These are phyloP conservation scores for Troilus luridus DNA, from an alignment of 2,888 invertebrate genomes.

Conservation along the genomic window DNA sequence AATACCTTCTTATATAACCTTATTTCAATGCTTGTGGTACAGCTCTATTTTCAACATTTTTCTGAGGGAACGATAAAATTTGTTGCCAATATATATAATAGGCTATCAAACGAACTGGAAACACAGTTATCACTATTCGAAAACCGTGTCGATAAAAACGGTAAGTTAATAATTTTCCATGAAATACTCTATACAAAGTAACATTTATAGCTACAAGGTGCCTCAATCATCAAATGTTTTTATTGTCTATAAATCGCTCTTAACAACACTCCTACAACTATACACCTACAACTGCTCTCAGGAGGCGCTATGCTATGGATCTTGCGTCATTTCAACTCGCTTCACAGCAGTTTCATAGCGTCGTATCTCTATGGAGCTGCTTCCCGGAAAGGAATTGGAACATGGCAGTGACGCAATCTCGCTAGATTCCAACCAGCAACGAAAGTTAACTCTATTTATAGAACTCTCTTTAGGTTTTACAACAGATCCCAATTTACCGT, in stretches of 20 bases:
- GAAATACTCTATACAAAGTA: background rate
- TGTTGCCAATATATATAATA: too few species aligned
- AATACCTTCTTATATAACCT: too few species aligned
- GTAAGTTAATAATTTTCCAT: background rate
- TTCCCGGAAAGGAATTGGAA: constrained; percentile 39
- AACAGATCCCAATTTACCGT: background rate
- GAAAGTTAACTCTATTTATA: constrained; percentile 43
- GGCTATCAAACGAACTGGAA: too few species aligned
- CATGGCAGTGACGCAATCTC: constrained; percentile 19
- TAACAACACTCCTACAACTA: background rate
- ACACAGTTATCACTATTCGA: too few species aligned
- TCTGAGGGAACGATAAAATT: too few species aligned
- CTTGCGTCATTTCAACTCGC: background rate
- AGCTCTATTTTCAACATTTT: too few species aligned
- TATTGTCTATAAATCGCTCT: background rate
- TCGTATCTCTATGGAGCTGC: background rate
- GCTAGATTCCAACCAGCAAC: background rate
- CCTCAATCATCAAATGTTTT: background rate
- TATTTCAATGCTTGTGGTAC: too few species aligned
- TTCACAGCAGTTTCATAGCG: background rate
- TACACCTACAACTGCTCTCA: background rate
- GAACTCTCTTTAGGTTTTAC: background rate
- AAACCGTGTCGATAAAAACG: background rate
- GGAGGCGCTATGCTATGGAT: background rate
- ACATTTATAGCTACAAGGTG: background rate